Evolutionary conservation across 2,888 invertebrate species (phyloP).

Genomic region (Ceriagrion tenellum): DNA sequence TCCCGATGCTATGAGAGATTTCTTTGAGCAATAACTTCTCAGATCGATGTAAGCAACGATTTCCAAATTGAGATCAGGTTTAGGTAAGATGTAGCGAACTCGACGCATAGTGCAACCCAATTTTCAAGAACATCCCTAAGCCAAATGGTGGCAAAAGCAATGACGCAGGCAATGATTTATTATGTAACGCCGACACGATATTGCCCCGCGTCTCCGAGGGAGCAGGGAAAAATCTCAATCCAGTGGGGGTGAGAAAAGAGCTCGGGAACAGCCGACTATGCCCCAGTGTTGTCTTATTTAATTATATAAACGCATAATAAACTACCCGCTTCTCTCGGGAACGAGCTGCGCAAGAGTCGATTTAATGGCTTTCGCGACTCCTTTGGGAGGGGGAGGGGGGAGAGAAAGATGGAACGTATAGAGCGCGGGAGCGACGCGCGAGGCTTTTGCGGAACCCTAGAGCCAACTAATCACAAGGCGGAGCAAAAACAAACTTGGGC

Average conservation of each 20-base stretch:
- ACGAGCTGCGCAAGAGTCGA: background rate
- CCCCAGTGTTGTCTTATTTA: background rate
- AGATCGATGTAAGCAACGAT: too few relatives aligned
- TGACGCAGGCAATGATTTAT: background rate
- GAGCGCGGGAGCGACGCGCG: background rate
- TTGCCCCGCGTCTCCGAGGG: background rate
- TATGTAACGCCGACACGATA: background rate
- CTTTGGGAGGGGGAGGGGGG: background rate
- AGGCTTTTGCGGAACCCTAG: constrained; percentile 12
- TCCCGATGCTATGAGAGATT: too few relatives aligned
- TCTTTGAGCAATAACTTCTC: too few relatives aligned
- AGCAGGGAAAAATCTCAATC: background rate
- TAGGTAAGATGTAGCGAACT: too few relatives aligned
- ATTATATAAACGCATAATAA: background rate
- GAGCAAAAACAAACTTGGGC: constrained; percentile 8
- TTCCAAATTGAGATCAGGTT: too few relatives aligned
- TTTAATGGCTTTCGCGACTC: constrained; percentile 18
- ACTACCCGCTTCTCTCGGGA: background rate
- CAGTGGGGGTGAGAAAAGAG: background rate
- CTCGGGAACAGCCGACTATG: background rate
- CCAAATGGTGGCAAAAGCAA: background rate
- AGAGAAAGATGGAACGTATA: background rate
- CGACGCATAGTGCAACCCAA: too few relatives aligned
- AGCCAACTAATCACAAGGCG: background rate
- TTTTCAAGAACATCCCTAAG: too few relatives aligned